These are phyloP conservation scores for Sphaerophoria rueppellii DNA, from an alignment of 2,888 invertebrate genomes.

Conservation along the genomic window DNA sequence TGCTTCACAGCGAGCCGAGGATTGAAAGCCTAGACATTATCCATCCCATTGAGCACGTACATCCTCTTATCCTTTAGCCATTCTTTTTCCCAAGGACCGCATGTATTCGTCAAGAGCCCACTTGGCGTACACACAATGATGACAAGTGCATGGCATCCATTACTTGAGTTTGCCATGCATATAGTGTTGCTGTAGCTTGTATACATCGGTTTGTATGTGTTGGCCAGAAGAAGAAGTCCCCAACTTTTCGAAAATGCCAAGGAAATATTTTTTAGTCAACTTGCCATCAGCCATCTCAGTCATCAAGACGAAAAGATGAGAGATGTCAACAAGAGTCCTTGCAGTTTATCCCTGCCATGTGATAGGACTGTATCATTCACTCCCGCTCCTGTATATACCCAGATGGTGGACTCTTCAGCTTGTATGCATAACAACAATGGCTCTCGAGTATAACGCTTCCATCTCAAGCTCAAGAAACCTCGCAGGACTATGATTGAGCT, in stretches of 20 bases:
- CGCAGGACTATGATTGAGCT: slow-evolving; percentile 53
- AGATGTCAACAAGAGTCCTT: slow-evolving; percentile 74
- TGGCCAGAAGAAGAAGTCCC: slow-evolving; percentile 1
- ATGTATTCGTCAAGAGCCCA: slow-evolving; percentile 67
- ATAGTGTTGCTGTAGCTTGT: slow-evolving; percentile 8
- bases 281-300: slow-evolving; percentile 57
- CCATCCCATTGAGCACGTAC: slow-evolving; percentile 74
- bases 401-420: slow-evolving; percentile 58
- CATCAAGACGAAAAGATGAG: slow-evolving; percentile 70
- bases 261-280: slow-evolving; percentile 43
- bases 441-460: slow-evolving; percentile 67
- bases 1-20: slow-evolving; percentile 54
- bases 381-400: neutral
- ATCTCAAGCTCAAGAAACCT: slow-evolving; percentile 52
- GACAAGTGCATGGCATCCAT: slow-evolving; percentile 71
- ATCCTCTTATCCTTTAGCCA: slow-evolving; percentile 71
- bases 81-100: slow-evolving; percentile 55
- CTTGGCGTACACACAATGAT: slow-evolving; percentile 71
- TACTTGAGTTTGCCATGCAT: slow-evolving; percentile 65
- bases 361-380: slow-evolving; percentile 68
- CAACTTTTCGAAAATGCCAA: slow-evolving; percentile 30
- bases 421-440: slow-evolving; percentile 70
- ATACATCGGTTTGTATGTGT: neutral
- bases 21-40: slow-evolving; percentile 72
- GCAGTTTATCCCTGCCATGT: slow-evolving; percentile 70